phyloP scores from a whole-genome alignment of 2,888 invertebrate genomes.

The Helobdella robusta region DNA sequence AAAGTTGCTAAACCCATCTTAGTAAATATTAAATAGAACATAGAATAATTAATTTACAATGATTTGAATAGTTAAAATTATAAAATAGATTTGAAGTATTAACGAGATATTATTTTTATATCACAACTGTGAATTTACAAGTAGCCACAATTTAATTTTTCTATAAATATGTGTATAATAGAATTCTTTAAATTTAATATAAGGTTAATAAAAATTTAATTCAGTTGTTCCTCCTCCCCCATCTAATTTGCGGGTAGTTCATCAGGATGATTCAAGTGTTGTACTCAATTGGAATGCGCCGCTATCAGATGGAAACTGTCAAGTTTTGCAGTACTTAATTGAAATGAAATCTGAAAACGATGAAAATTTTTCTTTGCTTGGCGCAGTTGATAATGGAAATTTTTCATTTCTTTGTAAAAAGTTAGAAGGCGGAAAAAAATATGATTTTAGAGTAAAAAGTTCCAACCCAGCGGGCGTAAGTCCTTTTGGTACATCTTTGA shows the following conservation, averaged over 20 bases:
- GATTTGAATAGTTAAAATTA: no score
- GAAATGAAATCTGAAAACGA: background rate
- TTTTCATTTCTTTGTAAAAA: background rate
- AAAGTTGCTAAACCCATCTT: no score
- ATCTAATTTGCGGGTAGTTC: background rate
- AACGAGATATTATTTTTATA: no score
- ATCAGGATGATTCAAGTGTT: background rate
- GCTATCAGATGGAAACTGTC: background rate
- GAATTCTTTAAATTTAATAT: background rate
- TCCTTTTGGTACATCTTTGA: no score
- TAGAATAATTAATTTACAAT: no score
- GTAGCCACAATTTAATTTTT: no score
- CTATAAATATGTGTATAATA: no score
- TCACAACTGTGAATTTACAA: no score
- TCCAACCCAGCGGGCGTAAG: background rate
- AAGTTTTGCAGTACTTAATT: background rate
- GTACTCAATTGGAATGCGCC: background rate
- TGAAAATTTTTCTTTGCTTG: background rate
- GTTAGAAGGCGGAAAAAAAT: background rate
- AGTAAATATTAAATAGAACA: no score
- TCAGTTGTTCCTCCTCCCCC: background rate
- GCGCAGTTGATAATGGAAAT: background rate
- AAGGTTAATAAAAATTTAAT: background rate
- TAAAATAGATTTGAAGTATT: no score
- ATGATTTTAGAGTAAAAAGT: background rate